Conservation (phyloP, 2,888 invertebrate species). For the Apamea anceps region DNA sequence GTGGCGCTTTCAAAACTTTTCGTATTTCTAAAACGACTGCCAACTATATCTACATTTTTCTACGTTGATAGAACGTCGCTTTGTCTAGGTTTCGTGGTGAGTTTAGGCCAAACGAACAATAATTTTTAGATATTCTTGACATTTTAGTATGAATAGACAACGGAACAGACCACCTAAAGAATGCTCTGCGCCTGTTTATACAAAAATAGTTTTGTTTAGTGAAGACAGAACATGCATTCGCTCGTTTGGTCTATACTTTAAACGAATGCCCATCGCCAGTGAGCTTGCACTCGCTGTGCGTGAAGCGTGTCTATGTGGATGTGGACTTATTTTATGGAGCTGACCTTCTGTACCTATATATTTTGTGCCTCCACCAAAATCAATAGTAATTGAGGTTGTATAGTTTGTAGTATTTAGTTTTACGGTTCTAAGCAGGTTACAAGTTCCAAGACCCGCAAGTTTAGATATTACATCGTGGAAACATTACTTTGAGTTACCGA, state of each 20-base stretch:
- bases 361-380: constrained; percentile 35
- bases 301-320: background rate
- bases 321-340: background rate
- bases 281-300: background rate
- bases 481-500: constrained; percentile 44
- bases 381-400: constrained; percentile 47
- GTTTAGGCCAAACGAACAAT: background rate
- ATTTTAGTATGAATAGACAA: background rate
- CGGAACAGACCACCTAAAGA: background rate
- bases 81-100: background rate
- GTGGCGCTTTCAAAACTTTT: background rate
- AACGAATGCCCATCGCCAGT: background rate
- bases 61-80: background rate
- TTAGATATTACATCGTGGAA: constrained; percentile 58
- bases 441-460: constrained; percentile 53
- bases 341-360: background rate
- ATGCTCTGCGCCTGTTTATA: background rate
- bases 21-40: background rate
- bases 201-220: background rate
- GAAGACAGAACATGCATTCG: background rate
- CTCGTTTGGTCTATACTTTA: background rate
- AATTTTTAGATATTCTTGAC: background rate
- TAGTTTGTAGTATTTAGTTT: constrained; percentile 57
- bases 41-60: background rate
- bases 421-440: constrained; percentile 51